Evolutionary conservation across 2,888 invertebrate genomes (phyloP), one percentile per base, ranked within the genome.

Genomic region (Margaritifera margaritifera): DNA sequence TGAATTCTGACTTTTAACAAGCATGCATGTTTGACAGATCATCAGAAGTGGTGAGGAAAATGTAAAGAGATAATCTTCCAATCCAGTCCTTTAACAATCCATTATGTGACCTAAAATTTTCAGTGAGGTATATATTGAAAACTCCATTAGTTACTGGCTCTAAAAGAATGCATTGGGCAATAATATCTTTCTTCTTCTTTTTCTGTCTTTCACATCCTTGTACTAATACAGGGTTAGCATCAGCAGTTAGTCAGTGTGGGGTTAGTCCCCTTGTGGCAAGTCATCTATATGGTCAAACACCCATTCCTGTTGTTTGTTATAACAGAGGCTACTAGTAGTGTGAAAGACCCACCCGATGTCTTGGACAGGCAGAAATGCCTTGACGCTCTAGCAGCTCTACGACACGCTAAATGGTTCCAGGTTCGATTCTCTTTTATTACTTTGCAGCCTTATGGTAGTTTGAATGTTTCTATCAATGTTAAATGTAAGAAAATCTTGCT

Each of bases 361-460:
- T 95, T 99, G 93, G 96, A 97, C 94, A 96, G 96, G 93, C 96
- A 96, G 93, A 97, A 97, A 93, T 99, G 99, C 94, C 95, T 99
- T 93, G 95, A 97, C 94, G 98, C 99, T 93, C 95, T 99, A 93
- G 98, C 99, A 93, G 96, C 97, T 92, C 95, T 99, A 92, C 96
- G 99, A 93, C 98, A 98, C 94, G 97, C 98, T 93, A 99, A 99
- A 94, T 99, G 99, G 98, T 99, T 99, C 95, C 98, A 99, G 96
- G 97, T 97, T 94, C 92, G 92, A 87, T 81, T 80, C 80, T 81
- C 81, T 77, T 81, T 80, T 83, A 70, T 68, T 83, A 85, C 85
- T 86, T 86, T 86, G 82, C 85, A 86, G 84, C 85, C 85, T 85
- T 84, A 84, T 86, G 84, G 73, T 74, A 42, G 42, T 54, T 55